Evolutionary conservation across 1,140 invertebrate species (phyloP).

Genomic region (Hestina assimilis): DNA sequence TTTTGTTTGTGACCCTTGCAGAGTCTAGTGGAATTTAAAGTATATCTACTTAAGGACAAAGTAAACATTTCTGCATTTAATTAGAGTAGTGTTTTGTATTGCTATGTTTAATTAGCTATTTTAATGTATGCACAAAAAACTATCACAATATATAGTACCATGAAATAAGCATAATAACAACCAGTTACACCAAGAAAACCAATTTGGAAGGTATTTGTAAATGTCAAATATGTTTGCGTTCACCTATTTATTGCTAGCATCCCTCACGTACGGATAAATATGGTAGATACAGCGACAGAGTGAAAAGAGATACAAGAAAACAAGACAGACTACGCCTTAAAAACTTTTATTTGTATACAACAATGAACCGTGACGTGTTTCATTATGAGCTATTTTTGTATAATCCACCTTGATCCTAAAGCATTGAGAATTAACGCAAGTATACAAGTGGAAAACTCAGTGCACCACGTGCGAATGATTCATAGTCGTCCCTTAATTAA

Average conservation of each 20-base stretch:
- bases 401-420: constrained; percentile 36
- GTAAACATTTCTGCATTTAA: constrained; percentile 22
- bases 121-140: not conserved
- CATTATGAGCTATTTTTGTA: constrained; percentile 44
- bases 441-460: constrained; percentile 75
- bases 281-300: constrained; percentile 71
- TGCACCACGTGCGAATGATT: constrained; percentile 80
- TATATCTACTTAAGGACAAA: constrained; percentile 22
- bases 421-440: constrained; percentile 41
- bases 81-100: constrained; percentile 19
- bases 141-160: not conserved
- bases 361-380: constrained; percentile 35
- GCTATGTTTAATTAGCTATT: constrained; percentile 11
- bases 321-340: constrained; percentile 44
- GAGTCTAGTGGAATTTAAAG: constrained; percentile 23
- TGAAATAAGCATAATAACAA: constrained; percentile 44
- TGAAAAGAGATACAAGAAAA: constrained; percentile 70
- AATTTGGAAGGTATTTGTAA: constrained; percentile 70
- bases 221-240: constrained; percentile 74
- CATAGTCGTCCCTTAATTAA: constrained; percentile 78
- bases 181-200: constrained; percentile 41
- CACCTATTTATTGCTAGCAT: constrained; percentile 73
- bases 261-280: constrained; percentile 75
- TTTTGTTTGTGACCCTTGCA: constrained; percentile 12
- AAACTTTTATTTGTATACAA: constrained; percentile 19